Evolutionary conservation across 2,113 vertebrate genomes (phyloP), one percentile per base, ranked within the genome.

Genomic region (Plotosus lineatus): DNA sequence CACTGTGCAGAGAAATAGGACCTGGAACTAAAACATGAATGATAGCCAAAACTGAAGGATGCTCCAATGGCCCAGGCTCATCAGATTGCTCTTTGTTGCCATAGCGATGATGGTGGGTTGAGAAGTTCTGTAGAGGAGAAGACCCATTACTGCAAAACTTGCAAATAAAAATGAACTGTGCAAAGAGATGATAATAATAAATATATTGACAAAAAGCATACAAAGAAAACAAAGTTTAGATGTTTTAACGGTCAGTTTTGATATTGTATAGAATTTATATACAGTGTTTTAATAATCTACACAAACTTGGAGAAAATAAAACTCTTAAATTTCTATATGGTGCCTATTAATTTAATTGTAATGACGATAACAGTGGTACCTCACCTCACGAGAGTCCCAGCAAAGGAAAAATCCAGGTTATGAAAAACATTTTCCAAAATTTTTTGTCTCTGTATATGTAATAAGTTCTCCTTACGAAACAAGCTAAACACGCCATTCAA

Each of bases 61-160:
- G 66, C 58, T 66, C 36, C 0, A 11, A 56, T 9, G 50, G 50
- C 61, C 69, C 75, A 79, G 69, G 83, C 71, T 76, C 71, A 82
- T 85, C 81, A 66, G 68, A 80, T 77, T 48, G 26, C 75, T 66
- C 48, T 77, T 80, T 44, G 78, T 85, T 78, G 78, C 84, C 63
- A 85, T 83, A 61, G 60, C 23, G 44, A 83, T 65, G 31, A 72
- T 6, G 14, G 50, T 77, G 15, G 65, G 77, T 44, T 85, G 78
- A 58, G 55, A 36, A 80, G 68, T 51, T 58, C 21, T 51, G 15
- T 15, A 50, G 40, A 76, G 79, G 23, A 60, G 75, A 53, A 78
- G 19, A 78, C 33, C 44, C 44, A 65, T 63, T 15, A 68, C n/a
- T 58, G 42, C 17, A 75, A 51, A 80, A 50, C 58, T 61, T 33